Conservation (phyloP, 2,888 invertebrate genomes). For the Erynnis tages region DNA sequence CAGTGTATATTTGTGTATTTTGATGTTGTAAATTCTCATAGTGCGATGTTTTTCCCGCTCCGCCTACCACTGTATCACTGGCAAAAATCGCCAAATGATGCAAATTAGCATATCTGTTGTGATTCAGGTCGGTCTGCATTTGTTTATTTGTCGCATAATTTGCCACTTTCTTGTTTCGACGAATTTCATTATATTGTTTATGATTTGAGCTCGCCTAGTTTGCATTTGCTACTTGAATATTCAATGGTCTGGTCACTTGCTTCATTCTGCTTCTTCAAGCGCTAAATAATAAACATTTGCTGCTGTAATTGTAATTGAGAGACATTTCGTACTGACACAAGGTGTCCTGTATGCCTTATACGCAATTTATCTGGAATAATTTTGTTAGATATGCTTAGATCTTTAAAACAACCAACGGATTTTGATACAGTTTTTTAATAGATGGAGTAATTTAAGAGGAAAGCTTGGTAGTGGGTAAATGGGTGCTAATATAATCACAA, state of each 20-base stretch:
- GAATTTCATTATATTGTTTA: slow-evolving; percentile 43
- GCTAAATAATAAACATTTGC: too few relatives aligned
- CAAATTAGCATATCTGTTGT: slow-evolving; percentile 54
- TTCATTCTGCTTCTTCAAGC: neutral
- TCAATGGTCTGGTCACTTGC: slow-evolving; percentile 3
- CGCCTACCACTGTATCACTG: slow-evolving; percentile 16
- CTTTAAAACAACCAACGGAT: too few relatives aligned
- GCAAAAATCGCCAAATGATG: slow-evolving; percentile 43
- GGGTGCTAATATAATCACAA: too few relatives aligned
- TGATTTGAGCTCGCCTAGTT: slow-evolving; percentile 20
- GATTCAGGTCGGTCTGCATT: slow-evolving; percentile 50
- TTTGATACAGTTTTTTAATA: too few relatives aligned
- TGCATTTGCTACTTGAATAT: slow-evolving; percentile 21
- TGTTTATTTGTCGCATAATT: slow-evolving; percentile 50
- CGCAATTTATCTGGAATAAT: too few relatives aligned
- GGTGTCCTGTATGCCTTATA: too few relatives aligned
- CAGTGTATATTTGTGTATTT: too few relatives aligned
- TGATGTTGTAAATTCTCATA: neutral
- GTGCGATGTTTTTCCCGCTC: slow-evolving; percentile 11
- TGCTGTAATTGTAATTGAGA: too few relatives aligned
- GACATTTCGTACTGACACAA: too few relatives aligned
- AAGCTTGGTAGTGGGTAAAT: too few relatives aligned
- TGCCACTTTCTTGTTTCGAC: slow-evolving; percentile 45
- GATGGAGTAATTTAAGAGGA: too few relatives aligned
- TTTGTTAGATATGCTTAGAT: too few relatives aligned